Evolutionary conservation across 2,888 invertebrate species (phyloP).

Genomic region (Netelia virgata): DNA sequence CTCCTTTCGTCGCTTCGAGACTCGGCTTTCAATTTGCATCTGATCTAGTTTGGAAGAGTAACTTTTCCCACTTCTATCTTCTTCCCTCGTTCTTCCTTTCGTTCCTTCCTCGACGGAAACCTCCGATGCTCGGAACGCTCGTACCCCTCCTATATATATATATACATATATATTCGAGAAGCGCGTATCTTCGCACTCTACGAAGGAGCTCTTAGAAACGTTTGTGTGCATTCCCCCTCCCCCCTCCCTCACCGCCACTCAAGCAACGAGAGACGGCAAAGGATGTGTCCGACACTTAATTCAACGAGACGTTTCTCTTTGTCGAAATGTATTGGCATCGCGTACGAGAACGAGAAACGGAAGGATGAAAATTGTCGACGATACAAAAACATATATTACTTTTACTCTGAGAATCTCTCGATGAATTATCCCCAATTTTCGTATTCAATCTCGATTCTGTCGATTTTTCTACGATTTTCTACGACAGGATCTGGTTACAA

Average conservation of each 20-base stretch:
- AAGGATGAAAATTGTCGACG: too few relatives aligned
- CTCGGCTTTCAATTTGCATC: slow-evolving; percentile 69
- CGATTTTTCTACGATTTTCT: background rate
- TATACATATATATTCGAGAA: background rate
- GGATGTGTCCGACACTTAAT: slow-evolving; percentile 38
- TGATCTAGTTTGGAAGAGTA: slow-evolving; percentile 68
- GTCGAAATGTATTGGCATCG: background rate
- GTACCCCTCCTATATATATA: slow-evolving; percentile 9
- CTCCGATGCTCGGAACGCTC: slow-evolving; percentile 20
- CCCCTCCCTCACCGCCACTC: background rate
- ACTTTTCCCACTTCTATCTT: slow-evolving; percentile 62
- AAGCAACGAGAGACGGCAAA: background rate
- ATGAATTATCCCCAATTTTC: background rate
- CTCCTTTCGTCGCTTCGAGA: slow-evolving; percentile 60
- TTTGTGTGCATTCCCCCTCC: slow-evolving; percentile 4
- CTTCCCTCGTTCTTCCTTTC: slow-evolving; percentile 22
- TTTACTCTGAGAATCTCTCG: too few relatives aligned
- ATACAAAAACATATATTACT: too few relatives aligned
- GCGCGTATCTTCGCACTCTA: slow-evolving; percentile 41
- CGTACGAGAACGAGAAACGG: too few relatives aligned
- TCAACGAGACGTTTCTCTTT: slow-evolving; percentile 43
- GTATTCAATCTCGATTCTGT: background rate
- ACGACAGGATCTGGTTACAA: background rate
- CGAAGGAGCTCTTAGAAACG: slow-evolving; percentile 25
- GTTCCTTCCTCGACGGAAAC: slow-evolving; percentile 16